Evolutionary conservation across 2,888 invertebrate genomes (phyloP), one percentile per base, ranked within the genome.

Genomic region (Euzophera pinguis): DNA sequence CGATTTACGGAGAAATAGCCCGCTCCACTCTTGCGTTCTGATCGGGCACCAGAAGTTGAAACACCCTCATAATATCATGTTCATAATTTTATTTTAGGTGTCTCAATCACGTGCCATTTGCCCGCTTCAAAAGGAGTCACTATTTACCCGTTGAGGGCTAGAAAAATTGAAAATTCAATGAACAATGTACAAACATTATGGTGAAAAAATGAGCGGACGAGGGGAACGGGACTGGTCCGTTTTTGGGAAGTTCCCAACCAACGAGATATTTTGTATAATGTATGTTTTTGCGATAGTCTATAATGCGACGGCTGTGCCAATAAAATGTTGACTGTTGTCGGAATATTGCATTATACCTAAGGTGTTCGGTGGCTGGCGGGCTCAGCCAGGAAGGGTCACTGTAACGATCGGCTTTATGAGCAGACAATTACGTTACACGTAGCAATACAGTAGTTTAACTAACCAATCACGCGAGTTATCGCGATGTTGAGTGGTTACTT

Each of bases 1-100:
- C 12, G 37, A 9, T 43, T 50, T 39, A 13, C 34, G 41, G 29
- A 14, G 29, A 13, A 13, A 37, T 17, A 50, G 34, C 43, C 42
- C 35, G 34, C 37, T 34, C 34, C 37, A 41, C 32, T 50, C 17
- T 50, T n/a, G 32, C 39, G 38, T 42, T 29, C 8, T 14, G 16
- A 17, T 42, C 8, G 38, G 16, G 16, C 39, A 54, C 57, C 43
- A 57, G 49, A 55, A 55, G 50, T 53, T 58, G 51, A 52, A 55
- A 58, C 56, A 53, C 53, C 43, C 57, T 57, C 58, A 60, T 62
- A 59, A 60, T 59, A 59, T 58, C 60, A 63, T 63, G 62, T 59
- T 53, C 59, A 62, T 65, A 62, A 62, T 53, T 62, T 56, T 52
- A 50, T 51, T 52, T 55, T 59, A 56, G 50, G 51, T 43, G 51